Evolutionary conservation across 2,888 invertebrate genomes (phyloP), one percentile per base, ranked within the genome.

Genomic region (Dysmachus trigonus): DNA sequence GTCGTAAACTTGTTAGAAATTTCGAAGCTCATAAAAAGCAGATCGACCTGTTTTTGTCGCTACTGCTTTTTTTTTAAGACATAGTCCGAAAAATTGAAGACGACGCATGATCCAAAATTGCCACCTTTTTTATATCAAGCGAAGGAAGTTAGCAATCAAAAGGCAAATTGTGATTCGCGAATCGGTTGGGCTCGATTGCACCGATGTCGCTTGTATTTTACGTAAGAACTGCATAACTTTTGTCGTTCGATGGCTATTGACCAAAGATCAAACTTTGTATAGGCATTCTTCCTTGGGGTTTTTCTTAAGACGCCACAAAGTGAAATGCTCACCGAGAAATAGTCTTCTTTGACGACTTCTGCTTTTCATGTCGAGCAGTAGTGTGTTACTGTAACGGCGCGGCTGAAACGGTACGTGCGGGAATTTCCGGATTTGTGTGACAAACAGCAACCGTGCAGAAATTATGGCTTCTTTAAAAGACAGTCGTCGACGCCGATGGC

Each of bases 361-460:
- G 47, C 10, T 22, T 62, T 62, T 27, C 10, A 33, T 18, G 53
- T 31, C 62, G 62, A 35, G 53, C 81, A 62, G 53, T 31, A 62
- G 62, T 62, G 62, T 62, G 27, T 81, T 81, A 62, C 81, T 51
- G 51, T 81, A 81, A 31, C 81, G 53, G 62, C 27, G 7, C 62
- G 53, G 27, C 27, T 22, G 22, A 31, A 81, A 81, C 51, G 62
- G 81, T 81, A 81, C 53, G 62, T 81, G 81, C 81, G 81, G 62
- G 62, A 81, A 81, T 62, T 81, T 81, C 81, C 81, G 81, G 81
- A 81, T 81, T 53, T 81, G 62, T 81, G 81, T 81, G 81, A 81
- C 81, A 81, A 41, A 62, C 62, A 62, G 62, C 62, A 62, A 27
- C 81, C 81, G 47, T 33, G 53, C 53, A 33, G 33, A 53, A 81